Evolutionary conservation across 1,140 invertebrate genomes (phyloP).

Genomic region (Melanaphis sacchari): DNA sequence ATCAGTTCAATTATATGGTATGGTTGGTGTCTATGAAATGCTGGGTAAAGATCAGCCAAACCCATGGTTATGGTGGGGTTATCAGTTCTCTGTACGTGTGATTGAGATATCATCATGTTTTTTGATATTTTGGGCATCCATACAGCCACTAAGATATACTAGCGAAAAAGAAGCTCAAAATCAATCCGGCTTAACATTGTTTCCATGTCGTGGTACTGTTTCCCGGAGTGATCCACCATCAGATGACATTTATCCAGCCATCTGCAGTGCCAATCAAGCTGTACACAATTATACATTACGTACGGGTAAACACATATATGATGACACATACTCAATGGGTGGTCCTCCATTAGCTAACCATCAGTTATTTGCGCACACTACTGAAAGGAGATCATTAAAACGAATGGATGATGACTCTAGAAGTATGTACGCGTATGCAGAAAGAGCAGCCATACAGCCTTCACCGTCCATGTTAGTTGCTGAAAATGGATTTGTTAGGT

Average conservation of each 20-base stretch:
- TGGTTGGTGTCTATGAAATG: slow-evolving; percentile 74
- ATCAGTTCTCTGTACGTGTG: slow-evolving; percentile 81
- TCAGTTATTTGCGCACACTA: slow-evolving; percentile 61
- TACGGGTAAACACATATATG: slow-evolving; percentile 79
- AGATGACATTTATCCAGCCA: slow-evolving; percentile 77
- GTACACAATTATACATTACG: slow-evolving; percentile 81
- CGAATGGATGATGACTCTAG: slow-evolving; percentile 55
- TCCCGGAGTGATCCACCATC: slow-evolving; percentile 59
- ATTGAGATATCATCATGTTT: slow-evolving; percentile 84
- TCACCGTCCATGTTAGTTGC: slow-evolving; percentile 77
- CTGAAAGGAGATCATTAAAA: slow-evolving; percentile 64
- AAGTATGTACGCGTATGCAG: slow-evolving; percentile 59
- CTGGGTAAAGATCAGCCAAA: slow-evolving; percentile 65
- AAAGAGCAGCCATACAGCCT: slow-evolving; percentile 60
- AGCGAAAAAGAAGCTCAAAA: slow-evolving; percentile 65
- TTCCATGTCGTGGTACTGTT: slow-evolving; percentile 70
- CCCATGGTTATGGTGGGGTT: slow-evolving; percentile 88
- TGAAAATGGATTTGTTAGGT: slow-evolving; percentile 84
- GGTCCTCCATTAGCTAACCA: slow-evolving; percentile 64
- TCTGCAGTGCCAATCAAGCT: slow-evolving; percentile 84
- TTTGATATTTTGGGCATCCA: slow-evolving; percentile 80
- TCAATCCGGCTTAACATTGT: slow-evolving; percentile 73
- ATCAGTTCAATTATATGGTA: slow-evolving; percentile 81
- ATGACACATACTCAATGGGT: slow-evolving; percentile 70
- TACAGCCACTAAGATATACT: slow-evolving; percentile 64